These are phyloP conservation scores for Autographa pulchrina DNA, from an alignment of 2,888 invertebrate genomes.

Conservation along the genomic window DNA sequence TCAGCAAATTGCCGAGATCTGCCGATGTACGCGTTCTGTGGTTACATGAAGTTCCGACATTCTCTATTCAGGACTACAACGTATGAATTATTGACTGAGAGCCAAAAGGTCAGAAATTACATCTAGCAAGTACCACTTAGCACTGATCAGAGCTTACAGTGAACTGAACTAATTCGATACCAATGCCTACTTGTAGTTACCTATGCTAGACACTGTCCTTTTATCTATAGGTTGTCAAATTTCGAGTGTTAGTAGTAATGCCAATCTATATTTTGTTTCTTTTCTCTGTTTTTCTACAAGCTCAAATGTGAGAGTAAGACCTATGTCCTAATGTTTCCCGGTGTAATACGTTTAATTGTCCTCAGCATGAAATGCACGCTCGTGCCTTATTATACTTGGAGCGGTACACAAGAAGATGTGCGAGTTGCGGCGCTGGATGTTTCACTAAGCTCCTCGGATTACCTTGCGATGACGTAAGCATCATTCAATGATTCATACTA, in stretches of 20 bases:
- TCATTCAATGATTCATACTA: neutral
- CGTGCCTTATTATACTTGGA: constrained; percentile 89
- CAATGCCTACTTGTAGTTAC: too few species aligned
- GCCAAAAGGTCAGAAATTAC: constrained; percentile 83
- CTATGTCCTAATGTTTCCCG: too few species aligned
- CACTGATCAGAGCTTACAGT: too few species aligned
- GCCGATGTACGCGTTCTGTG: constrained; percentile 91
- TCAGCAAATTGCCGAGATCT: constrained; percentile 86
- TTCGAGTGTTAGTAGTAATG: too few species aligned
- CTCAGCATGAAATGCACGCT: constrained; percentile 88
- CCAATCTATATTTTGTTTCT: too few species aligned
- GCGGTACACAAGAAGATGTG: constrained; percentile 89
- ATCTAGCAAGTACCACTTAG: too few species aligned
- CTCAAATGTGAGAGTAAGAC: too few species aligned
- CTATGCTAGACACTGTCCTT: too few species aligned
- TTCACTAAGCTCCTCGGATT: constrained; percentile 84
- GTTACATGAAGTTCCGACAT: constrained; percentile 90
- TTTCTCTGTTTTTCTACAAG: too few species aligned
- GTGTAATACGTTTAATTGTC: neutral
- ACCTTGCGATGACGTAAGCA: constrained; percentile 73
- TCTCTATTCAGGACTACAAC: constrained; percentile 89
- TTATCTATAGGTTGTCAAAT: too few species aligned
- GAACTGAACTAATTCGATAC: too few species aligned
- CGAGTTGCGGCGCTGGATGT: constrained; percentile 88
- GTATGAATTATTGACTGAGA: constrained; percentile 90